Evolutionary conservation across 2,888 invertebrate genomes (phyloP).

Genomic region (Pristionchus arcanus): DNA sequence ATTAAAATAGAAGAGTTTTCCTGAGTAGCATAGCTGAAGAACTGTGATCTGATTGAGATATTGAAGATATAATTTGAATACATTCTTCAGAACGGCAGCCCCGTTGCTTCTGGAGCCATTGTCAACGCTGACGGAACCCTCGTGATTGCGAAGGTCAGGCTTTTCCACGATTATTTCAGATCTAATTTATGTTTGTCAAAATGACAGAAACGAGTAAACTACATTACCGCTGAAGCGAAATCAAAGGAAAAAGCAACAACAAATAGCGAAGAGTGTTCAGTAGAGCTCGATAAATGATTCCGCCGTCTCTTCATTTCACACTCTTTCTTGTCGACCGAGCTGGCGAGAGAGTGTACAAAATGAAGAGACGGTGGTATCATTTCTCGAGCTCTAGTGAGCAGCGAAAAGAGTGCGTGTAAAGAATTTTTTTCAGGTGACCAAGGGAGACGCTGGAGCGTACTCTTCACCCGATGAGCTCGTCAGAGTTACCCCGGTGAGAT

Average conservation of each 20-base stretch:
- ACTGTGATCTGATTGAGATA: not conserved
- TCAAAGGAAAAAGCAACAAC: too few relatives aligned
- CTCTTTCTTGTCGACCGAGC: too few relatives aligned
- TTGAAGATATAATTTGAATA: not conserved
- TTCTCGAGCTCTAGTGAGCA: too few relatives aligned
- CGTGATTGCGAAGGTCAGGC: conserved; percentile 1
- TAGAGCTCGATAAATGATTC: too few relatives aligned
- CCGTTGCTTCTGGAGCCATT: not conserved
- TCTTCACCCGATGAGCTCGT: conserved; percentile 53
- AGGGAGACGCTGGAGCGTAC: conserved; percentile 46
- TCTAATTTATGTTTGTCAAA: not conserved
- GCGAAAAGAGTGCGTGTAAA: too few relatives aligned
- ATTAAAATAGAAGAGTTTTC: not conserved
- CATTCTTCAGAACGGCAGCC: not conserved
- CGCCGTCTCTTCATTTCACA: too few relatives aligned
- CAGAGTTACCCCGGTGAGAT: not conserved
- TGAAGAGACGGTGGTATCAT: too few relatives aligned
- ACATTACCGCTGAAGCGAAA: too few relatives aligned
- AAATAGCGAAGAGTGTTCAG: too few relatives aligned
- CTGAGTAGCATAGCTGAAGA: not conserved
- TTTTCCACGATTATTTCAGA: not conserved
- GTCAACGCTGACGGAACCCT: conserved; percentile 42
- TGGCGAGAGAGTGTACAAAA: too few relatives aligned
- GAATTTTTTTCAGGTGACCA: conserved; percentile 9
- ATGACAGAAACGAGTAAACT: too few relatives aligned